Percentiles rank a stretch among this genome's conserved stretches.
phyloP scores from a whole-genome alignment of 2,113 vertebrate genomes.

The Stercorarius parasiticus region DNA sequence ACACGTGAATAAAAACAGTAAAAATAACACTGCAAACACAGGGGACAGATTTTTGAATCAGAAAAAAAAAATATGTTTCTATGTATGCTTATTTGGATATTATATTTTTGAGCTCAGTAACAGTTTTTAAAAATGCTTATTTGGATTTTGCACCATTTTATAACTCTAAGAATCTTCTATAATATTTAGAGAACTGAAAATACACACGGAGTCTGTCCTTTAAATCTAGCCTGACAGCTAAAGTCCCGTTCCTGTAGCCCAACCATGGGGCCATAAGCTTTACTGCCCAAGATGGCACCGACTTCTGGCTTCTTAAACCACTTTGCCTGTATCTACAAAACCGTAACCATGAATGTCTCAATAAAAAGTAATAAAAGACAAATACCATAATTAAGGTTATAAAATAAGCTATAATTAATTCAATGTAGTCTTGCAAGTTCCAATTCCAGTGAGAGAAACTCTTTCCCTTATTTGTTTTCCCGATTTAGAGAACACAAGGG shows the following conservation, averaged over 20 bases:
- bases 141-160: background rate
- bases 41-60: background rate
- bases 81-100: background rate
- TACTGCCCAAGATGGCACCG: fast-evolving
- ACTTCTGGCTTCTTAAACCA: background rate
- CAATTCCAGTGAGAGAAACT: background rate
- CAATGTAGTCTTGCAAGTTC: background rate
- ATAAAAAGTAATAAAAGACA: background rate
- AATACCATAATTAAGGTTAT: background rate
- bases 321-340: background rate
- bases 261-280: fast-evolving
- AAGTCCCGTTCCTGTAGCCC: background rate
- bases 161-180: background rate
- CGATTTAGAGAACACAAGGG: background rate
- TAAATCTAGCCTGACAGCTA: background rate
- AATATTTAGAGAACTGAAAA: background rate
- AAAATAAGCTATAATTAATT: background rate
- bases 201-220: fast-evolving
- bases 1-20: background rate
- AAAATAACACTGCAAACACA: background rate
- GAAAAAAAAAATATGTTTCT: background rate
- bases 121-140: background rate
- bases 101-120: background rate
- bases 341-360: background rate
- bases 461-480: background rate